Conservation (phyloP, 1,140 invertebrate species). For the Notospermus geniculatus region DNA sequence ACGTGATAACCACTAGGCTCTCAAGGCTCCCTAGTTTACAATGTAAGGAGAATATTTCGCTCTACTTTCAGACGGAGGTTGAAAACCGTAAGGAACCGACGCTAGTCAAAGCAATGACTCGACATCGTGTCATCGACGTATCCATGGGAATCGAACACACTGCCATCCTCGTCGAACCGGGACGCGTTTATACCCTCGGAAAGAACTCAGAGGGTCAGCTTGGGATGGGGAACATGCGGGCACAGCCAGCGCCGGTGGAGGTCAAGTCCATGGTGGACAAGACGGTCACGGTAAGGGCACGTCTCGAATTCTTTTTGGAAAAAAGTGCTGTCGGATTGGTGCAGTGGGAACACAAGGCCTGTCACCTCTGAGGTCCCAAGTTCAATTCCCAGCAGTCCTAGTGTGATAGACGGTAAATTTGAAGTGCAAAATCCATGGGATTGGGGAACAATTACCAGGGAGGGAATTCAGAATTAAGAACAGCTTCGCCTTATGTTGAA, state of each 20-base stretch:
- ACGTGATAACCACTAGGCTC: too few species aligned
- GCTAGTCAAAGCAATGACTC: conserved; percentile 50
- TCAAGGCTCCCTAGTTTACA: too few species aligned
- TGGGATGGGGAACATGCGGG: conserved; percentile 58
- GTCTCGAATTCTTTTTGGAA: too few species aligned
- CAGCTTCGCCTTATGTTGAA: too few species aligned
- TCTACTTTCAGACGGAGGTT: conserved; percentile 52
- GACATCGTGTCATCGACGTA: conserved; percentile 58
- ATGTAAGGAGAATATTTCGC: conserved; percentile 8
- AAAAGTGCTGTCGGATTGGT: too few species aligned
- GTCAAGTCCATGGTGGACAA: conserved; percentile 61
- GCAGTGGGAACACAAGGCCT: too few species aligned
- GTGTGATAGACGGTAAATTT: too few species aligned
- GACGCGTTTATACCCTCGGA: conserved; percentile 68
- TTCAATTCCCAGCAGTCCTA: not conserved
- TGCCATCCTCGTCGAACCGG: conserved; percentile 66
- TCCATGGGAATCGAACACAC: conserved; percentile 63
- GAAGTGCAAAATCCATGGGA: too few species aligned
- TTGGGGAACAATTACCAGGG: too few species aligned
- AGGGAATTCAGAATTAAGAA: too few species aligned
- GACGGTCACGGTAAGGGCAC: conserved; percentile 60
- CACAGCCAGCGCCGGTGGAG: conserved; percentile 54
- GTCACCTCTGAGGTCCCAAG: too few species aligned
- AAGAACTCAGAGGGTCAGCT: conserved; percentile 64
- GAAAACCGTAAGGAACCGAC: conserved; percentile 58